Evolutionary conservation across 2,797 vertebrate species (phyloP).

Genomic region (Decapterus maruadsi): DNA sequence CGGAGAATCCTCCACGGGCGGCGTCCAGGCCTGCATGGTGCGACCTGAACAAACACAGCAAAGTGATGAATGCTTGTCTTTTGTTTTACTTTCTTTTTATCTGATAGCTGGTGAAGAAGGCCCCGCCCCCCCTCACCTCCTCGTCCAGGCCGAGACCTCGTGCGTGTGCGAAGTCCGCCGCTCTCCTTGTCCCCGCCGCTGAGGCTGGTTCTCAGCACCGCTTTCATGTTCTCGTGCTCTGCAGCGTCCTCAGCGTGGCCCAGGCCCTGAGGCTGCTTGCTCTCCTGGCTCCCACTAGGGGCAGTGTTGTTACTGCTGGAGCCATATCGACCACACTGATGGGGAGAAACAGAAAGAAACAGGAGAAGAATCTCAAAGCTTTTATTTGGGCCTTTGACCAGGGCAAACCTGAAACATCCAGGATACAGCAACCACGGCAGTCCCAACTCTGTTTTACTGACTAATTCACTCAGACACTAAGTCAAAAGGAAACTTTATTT

Average conservation of each 20-base stretch:
- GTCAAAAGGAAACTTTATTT: slow-evolving; percentile 25
- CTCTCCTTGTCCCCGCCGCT: slow-evolving; percentile 73
- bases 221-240: slow-evolving; percentile 96
- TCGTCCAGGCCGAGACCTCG: slow-evolving; percentile 86
- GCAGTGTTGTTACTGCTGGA: slow-evolving; percentile 70
- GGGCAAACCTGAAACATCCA: slow-evolving; percentile 14
- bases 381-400: slow-evolving; percentile 5
- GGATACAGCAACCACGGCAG: not conserved
- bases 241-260: slow-evolving; percentile 89
- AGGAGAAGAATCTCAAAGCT: not conserved
- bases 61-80: not conserved
- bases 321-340: slow-evolving; percentile 56
- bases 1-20: slow-evolving; percentile 86
- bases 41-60: slow-evolving; percentile 81
- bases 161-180: slow-evolving; percentile 87
- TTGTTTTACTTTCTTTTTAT: not conserved
- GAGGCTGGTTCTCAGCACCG: slow-evolving; percentile 90
- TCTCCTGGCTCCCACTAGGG: slow-evolving; percentile 77
- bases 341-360: not conserved
- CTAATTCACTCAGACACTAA: slow-evolving; percentile 19
- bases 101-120: not conserved
- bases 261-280: slow-evolving; percentile 87
- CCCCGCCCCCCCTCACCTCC: slow-evolving; percentile 81
- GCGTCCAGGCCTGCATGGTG: slow-evolving; percentile 76
- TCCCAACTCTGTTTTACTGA: not conserved